These are phyloP conservation scores for Steinernema khuongi DNA, from an alignment of 1,140 invertebrate genomes.

Conservation along the genomic window DNA sequence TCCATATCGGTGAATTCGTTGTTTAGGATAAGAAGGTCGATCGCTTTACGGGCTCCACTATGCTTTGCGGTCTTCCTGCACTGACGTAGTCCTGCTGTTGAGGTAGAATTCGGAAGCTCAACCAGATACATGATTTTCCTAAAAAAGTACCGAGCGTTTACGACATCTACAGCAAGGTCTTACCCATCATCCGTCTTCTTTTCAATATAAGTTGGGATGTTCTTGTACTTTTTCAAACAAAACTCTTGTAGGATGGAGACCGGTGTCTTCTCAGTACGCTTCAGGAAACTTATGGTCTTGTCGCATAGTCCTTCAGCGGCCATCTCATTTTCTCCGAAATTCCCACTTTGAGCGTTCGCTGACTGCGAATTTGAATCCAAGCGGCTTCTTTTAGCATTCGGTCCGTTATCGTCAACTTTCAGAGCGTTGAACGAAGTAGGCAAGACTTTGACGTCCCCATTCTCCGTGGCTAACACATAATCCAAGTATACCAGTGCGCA, in stretches of 20 bases:
- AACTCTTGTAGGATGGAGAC: background rate
- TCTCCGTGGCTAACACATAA: background rate
- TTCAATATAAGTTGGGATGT: background rate
- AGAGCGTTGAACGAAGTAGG: background rate
- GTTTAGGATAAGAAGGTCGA: background rate
- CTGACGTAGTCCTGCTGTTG: background rate
- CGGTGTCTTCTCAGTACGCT: background rate
- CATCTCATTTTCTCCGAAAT: background rate
- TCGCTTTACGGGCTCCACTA: background rate
- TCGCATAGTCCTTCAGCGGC: background rate
- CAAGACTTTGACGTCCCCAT: background rate
- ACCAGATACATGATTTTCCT: background rate
- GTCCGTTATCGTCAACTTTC: too few relatives aligned
- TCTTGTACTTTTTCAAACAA: background rate
- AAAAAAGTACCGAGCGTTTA: background rate
- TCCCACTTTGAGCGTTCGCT: background rate
- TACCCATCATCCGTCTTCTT: background rate
- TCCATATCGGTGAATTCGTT: background rate
- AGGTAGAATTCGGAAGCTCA: background rate
- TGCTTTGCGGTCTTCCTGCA: background rate
- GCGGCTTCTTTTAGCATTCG: too few relatives aligned
- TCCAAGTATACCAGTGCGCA: background rate
- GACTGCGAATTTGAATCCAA: background rate
- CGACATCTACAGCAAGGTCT: too few relatives aligned
- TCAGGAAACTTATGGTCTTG: background rate